These are phyloP conservation scores for Plebejus anna DNA, from an alignment of 2,888 invertebrate genomes.

Conservation along the genomic window DNA sequence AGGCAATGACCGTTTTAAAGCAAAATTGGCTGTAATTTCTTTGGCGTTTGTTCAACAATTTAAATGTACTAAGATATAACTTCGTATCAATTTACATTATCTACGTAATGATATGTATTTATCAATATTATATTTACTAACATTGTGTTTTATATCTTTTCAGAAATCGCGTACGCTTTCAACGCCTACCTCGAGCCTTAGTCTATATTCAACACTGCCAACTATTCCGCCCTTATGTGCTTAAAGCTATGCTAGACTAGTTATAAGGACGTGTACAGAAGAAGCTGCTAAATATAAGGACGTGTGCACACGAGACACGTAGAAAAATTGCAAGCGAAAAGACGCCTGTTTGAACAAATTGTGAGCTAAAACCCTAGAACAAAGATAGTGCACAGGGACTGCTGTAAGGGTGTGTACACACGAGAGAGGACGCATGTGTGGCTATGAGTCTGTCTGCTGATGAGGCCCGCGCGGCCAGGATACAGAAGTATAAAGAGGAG, in stretches of 20 bases:
- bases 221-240: conserved; percentile 68
- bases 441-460: conserved; percentile 68
- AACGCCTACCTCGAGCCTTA: conserved; percentile 55
- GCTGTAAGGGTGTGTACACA: conserved; percentile 32
- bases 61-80: neutral
- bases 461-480: conserved; percentile 81
- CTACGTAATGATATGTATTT: neutral
- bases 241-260: conserved; percentile 71
- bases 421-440: conserved; percentile 33
- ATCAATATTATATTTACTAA: conserved; percentile 2
- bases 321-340: conserved; percentile 53
- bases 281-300: conserved; percentile 52
- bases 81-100: neutral
- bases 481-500: conserved; percentile 87
- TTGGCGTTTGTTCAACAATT: neutral
- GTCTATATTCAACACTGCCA: conserved; percentile 72
- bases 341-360: neutral
- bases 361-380: neutral
- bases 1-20: neutral
- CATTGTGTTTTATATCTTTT: conserved; percentile 46
- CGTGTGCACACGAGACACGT: conserved; percentile 32
- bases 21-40: neutral
- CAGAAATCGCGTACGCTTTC: conserved; percentile 55
- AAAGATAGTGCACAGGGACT: neutral
- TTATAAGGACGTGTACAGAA: conserved; percentile 39